A percentile compares a stretch with the other conserved stretches of the same genome.
phyloP scores from a whole-genome alignment of 2,113 vertebrate genomes.

The Sorex fumeus region DNA sequence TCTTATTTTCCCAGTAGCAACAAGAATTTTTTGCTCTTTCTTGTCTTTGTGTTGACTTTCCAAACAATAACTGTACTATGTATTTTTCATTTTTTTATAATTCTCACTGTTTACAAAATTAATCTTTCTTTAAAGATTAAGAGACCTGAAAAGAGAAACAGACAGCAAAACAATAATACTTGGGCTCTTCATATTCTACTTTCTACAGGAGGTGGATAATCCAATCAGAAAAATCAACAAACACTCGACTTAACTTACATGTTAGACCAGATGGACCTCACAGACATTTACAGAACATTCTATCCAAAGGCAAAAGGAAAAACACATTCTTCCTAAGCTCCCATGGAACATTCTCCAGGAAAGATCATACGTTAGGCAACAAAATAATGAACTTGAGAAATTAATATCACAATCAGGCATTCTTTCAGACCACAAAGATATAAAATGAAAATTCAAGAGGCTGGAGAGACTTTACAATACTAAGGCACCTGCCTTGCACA shows the following conservation, averaged over 20 bases:
- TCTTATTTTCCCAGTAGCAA: background rate
- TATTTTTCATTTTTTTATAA: slow-evolving; percentile 11
- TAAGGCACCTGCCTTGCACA: too few relatives aligned
- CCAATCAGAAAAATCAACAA: background rate
- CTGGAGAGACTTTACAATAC: too few relatives aligned
- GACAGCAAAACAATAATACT: background rate
- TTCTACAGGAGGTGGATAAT: background rate
- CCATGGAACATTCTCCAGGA: background rate
- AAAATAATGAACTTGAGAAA: slow-evolving; percentile 31
- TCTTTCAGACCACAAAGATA: background rate
- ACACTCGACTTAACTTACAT: background rate
- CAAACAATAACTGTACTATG: background rate
- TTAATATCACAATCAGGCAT: background rate
- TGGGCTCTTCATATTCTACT: background rate
- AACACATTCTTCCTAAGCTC: background rate
- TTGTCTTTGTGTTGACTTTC: background rate
- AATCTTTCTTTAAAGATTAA: slow-evolving; percentile 1
- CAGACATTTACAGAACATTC: slow-evolving; percentile 1
- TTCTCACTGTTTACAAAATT: slow-evolving; percentile 33
- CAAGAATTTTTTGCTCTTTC: slow-evolving; percentile 16
- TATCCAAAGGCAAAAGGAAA: background rate
- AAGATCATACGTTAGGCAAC: background rate
- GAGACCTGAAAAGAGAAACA: background rate
- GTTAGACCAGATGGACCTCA: background rate
- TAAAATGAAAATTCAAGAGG: background rate